Percentiles rank a stretch among this genome's conserved stretches.
phyloP scores from a whole-genome alignment of 2,888 invertebrate species.

The Meliscaeva auricollis region DNA sequence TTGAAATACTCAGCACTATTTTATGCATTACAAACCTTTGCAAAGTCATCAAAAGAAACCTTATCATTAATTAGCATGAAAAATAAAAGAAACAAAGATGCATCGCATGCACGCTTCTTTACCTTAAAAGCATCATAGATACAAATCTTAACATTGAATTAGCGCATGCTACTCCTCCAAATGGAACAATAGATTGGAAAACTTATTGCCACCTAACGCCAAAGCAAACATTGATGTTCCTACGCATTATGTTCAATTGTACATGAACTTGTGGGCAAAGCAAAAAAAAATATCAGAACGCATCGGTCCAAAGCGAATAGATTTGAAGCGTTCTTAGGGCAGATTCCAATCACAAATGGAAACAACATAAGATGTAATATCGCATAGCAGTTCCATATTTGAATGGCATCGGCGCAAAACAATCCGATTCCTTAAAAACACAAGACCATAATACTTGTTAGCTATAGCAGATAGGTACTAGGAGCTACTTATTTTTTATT shows the following conservation, averaged over 20 bases:
- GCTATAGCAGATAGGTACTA: not conserved
- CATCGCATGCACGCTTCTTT: slow-evolving; percentile 57
- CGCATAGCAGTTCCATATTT: slow-evolving; percentile 36
- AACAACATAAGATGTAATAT: slow-evolving; percentile 38
- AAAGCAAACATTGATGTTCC: slow-evolving; percentile 19
- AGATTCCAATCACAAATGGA: slow-evolving; percentile 57
- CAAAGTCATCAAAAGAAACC: slow-evolving; percentile 21
- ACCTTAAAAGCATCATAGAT: slow-evolving; percentile 43
- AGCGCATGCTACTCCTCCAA: slow-evolving; percentile 68
- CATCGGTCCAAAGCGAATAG: slow-evolving; percentile 61
- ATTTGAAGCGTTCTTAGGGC: slow-evolving; percentile 54
- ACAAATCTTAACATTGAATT: slow-evolving; percentile 68
- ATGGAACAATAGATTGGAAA: slow-evolving; percentile 66
- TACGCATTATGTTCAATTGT: slow-evolving; percentile 9
- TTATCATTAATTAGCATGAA: slow-evolving; percentile 37
- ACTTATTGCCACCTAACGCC: slow-evolving; percentile 46
- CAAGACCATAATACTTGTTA: not conserved
- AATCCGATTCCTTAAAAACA: slow-evolving; percentile 53
- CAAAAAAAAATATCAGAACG: slow-evolving; percentile 47
- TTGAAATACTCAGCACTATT: slow-evolving; percentile 18
- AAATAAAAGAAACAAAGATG: slow-evolving; percentile 34
- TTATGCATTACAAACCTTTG: not conserved
- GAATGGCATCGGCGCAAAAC: slow-evolving; percentile 34
- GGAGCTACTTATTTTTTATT: slow-evolving; percentile 28
- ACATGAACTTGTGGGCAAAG: slow-evolving; percentile 66